Percentiles rank a stretch among this genome's conserved stretches.
Evolutionary conservation across 2,797 vertebrate species (phyloP).

Genomic region (Falco biarmicus): DNA sequence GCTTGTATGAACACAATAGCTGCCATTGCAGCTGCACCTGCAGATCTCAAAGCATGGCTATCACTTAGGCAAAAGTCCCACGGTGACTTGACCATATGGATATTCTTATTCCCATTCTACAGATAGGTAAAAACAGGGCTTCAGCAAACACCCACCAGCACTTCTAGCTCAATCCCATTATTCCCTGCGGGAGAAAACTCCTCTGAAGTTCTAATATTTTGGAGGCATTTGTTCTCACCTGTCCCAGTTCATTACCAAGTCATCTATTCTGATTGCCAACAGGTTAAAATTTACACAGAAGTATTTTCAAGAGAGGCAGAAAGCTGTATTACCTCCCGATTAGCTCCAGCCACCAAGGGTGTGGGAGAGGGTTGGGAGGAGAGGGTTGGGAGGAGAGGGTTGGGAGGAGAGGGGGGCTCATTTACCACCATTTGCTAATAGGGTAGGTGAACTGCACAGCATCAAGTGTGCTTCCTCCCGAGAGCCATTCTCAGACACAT

Average conservation of each 20-base stretch:
- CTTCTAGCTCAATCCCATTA: not conserved
- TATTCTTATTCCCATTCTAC: not conserved
- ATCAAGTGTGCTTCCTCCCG: not conserved
- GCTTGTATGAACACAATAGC: not conserved
- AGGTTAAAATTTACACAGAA: not conserved
- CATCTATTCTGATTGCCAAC: not conserved
- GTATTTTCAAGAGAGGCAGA: not conserved
- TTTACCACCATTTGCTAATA: conserved; percentile 30
- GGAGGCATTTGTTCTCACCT: not conserved
- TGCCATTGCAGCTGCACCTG: not conserved
- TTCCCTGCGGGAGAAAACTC: not conserved
- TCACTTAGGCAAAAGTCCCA: not conserved
- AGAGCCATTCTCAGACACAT: conserved; percentile 30
- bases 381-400: not conserved
- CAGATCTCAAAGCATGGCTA: not conserved
- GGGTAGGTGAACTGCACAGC: conserved; percentile 8
- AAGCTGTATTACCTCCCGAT: not conserved
- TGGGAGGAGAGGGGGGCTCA: not conserved
- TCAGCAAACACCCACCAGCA: not conserved
- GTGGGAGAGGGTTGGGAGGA: not conserved
- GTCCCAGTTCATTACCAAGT: not conserved
- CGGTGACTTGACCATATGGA: accelerated
- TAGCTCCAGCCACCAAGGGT: not conserved
- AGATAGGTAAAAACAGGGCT: not conserved
- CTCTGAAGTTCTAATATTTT: not conserved